Percentiles rank a stretch among this genome's conserved stretches.
These are phyloP conservation scores for Bombus affinis DNA, from an alignment of 1,140 invertebrate genomes.

Conservation along the genomic window DNA sequence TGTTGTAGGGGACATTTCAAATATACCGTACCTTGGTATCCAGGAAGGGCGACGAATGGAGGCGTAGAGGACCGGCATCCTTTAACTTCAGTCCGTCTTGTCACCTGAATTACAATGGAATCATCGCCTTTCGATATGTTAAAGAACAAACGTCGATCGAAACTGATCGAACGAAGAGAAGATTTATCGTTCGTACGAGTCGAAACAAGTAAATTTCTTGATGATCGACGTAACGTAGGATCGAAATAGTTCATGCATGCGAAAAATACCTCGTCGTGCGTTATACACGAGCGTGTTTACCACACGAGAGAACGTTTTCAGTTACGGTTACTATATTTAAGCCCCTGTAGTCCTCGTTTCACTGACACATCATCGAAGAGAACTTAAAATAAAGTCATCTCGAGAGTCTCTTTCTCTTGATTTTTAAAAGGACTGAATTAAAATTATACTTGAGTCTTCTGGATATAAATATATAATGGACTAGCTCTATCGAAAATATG, in stretches of 20 bases:
- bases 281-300: constrained; percentile 21
- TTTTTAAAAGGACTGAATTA: no score
- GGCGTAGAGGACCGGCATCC: constrained; percentile 85
- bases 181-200: no score
- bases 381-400: not conserved
- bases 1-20: not conserved
- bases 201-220: not conserved
- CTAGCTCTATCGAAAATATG: no score
- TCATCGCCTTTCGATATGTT: not conserved
- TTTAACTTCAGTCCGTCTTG: constrained; percentile 77
- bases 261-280: not conserved
- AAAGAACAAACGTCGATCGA: not conserved
- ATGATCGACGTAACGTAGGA: no score
- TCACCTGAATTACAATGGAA: constrained; percentile 60
- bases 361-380: constrained; percentile 5
- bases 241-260: not conserved
- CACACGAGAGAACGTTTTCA: constrained; percentile 5
- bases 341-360: constrained; percentile 34
- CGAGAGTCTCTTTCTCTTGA: not conserved
- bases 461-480: no score
- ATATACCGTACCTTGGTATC: constrained; percentile 85
- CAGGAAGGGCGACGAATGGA: constrained; percentile 83
- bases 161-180: not conserved
- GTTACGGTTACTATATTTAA: constrained; percentile 45
- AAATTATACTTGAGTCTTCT: no score